Percentiles rank a stretch among this genome's conserved stretches.
These are phyloP conservation scores for Dicyrtoma fusca DNA, from an alignment of 2,888 invertebrate species.

Conservation along the genomic window DNA sequence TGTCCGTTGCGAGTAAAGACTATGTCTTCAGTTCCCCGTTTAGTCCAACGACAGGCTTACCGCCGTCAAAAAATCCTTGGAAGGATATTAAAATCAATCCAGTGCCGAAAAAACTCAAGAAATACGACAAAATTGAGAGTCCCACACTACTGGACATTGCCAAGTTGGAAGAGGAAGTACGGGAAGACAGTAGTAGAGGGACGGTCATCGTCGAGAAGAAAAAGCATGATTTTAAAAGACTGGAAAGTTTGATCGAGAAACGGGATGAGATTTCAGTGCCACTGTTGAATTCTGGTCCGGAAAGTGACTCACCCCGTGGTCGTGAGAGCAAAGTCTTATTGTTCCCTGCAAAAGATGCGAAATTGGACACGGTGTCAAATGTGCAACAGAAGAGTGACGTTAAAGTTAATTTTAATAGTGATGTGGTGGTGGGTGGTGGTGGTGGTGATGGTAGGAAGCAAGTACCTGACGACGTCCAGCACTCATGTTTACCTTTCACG, in stretches of 20 bases:
- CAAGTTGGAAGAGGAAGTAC: slow-evolving; percentile 29
- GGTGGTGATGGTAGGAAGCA: slow-evolving; percentile 19
- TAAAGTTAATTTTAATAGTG: not conserved
- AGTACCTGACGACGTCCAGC: slow-evolving; percentile 22
- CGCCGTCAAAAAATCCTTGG: not conserved
- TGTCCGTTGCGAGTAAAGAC: not conserved
- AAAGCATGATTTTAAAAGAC: slow-evolving; percentile 52
- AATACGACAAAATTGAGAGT: not conserved
- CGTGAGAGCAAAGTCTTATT: too few relatives aligned
- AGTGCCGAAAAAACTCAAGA: slow-evolving; percentile 16
- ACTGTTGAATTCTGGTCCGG: not conserved
- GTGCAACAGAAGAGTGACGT: slow-evolving; percentile 8
- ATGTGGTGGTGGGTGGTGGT: not conserved
- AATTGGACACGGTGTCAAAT: too few relatives aligned
- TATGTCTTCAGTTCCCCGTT: not conserved
- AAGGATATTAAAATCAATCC: slow-evolving; percentile 22
- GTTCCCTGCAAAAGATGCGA: too few relatives aligned
- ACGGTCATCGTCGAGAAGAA: not conserved
- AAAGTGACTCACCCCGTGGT: not conserved
- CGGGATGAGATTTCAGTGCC: slow-evolving; percentile 48
- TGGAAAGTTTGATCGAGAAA: slow-evolving; percentile 54
- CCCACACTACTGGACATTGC: slow-evolving; percentile 6
- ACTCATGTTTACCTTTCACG: slow-evolving; percentile 1
- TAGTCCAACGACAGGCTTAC: not conserved
- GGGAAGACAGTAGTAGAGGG: not conserved